phyloP scores from a whole-genome alignment of 2,113 vertebrate genomes.

The Bothrops jararaca region DNA sequence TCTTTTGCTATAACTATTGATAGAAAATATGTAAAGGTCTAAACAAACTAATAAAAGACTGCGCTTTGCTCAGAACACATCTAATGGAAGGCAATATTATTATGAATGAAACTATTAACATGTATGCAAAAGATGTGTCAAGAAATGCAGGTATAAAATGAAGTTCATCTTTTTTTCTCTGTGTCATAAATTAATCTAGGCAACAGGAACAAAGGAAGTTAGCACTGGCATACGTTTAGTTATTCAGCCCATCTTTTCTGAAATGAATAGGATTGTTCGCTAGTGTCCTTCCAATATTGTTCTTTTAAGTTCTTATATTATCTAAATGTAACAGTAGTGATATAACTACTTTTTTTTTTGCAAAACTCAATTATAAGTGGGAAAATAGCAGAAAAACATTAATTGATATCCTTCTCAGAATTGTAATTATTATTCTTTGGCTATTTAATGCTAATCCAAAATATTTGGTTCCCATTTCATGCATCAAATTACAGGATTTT shows the following conservation, averaged over 20 bases:
- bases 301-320: neutral
- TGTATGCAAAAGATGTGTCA: neutral
- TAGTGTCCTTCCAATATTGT: neutral
- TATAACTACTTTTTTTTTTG: neutral
- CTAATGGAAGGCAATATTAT: neutral
- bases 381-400: neutral
- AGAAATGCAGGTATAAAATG: slow-evolving; percentile 29
- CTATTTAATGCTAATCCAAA: neutral
- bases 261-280: neutral
- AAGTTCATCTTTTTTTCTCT: neutral
- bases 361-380: neutral
- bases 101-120: neutral
- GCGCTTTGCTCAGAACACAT: slow-evolving; percentile 4
- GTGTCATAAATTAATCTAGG: neutral
- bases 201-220: neutral
- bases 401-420: neutral
- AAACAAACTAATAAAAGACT: slow-evolving; percentile 3
- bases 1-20: neutral
- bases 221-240: neutral
- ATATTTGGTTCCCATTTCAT: neutral
- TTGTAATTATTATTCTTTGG: neutral
- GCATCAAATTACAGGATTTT: neutral
- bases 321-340: neutral
- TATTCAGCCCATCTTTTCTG: neutral
- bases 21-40: neutral